Conservation (phyloP, 2,888 invertebrate species). For the Colostygia pectinataria region DNA sequence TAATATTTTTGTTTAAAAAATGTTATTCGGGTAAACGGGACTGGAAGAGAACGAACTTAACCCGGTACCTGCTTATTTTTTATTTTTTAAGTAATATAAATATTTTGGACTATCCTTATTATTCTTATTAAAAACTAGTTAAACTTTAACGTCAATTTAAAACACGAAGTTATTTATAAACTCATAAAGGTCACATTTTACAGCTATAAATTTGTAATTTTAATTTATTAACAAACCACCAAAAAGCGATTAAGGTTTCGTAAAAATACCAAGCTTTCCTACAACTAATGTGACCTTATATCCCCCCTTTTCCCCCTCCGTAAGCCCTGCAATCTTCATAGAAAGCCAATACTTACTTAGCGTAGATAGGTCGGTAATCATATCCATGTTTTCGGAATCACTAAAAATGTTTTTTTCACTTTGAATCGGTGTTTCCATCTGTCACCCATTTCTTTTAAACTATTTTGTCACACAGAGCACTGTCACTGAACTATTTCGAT, state of each 20-base stretch:
- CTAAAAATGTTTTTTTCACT: conserved; percentile 68
- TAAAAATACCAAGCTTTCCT: conserved; percentile 7
- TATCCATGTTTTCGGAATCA: conserved; percentile 66
- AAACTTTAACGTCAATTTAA: too few species aligned
- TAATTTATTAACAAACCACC: too few species aligned
- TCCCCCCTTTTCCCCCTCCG: conserved; percentile 10
- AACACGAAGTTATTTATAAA: too few species aligned
- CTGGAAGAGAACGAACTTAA: too few species aligned
- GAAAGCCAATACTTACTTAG: conserved; percentile 65
- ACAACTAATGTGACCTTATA: conserved; percentile 8
- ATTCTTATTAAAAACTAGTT: too few species aligned
- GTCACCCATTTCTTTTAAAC: conserved; percentile 77
- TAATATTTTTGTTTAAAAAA: too few species aligned
- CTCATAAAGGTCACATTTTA: too few species aligned
- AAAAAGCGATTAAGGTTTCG: not conserved
- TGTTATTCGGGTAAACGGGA: too few species aligned
- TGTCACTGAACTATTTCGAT: conserved; percentile 27
- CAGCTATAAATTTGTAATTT: too few species aligned
- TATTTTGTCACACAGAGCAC: conserved; percentile 43
- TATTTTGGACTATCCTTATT: too few species aligned
- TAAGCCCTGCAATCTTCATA: conserved; percentile 22
- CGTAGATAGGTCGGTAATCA: conserved; percentile 67
- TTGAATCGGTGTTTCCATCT: conserved; percentile 71
- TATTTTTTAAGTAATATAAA: too few species aligned
- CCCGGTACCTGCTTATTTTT: too few species aligned